These are phyloP conservation scores for Paratrypauchen microcephalus DNA, from an alignment of 2,797 vertebrate species.

Conservation along the genomic window DNA sequence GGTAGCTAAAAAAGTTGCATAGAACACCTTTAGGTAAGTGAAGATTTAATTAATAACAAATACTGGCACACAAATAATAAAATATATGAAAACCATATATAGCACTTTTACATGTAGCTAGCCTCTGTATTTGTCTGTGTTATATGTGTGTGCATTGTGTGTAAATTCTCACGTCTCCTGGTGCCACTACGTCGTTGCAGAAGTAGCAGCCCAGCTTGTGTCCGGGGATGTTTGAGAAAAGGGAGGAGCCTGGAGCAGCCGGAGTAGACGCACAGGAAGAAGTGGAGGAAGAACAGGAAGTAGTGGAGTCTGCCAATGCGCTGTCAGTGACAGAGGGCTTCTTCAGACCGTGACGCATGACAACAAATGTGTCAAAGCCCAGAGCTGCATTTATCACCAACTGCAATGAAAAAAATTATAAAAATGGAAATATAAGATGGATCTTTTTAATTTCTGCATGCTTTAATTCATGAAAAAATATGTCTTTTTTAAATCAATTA, in stretches of 20 bases:
- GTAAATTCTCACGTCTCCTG: constrained; percentile 88
- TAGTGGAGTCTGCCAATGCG: constrained; percentile 71
- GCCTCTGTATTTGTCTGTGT: background rate
- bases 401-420: constrained; percentile 59
- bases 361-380: constrained; percentile 98
- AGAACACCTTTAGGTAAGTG: too few species aligned
- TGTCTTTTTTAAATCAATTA: too few species aligned
- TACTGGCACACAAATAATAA: background rate
- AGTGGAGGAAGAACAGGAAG: constrained; percentile 69
- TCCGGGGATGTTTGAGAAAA: constrained; percentile 98
- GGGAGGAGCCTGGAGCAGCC: constrained; percentile 80
- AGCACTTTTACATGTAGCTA: background rate
- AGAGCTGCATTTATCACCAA: constrained; percentile 94
- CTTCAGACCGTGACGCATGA: constrained; percentile 97
- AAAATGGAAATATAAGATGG: background rate
- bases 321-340: constrained; percentile 68
- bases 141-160: background rate
- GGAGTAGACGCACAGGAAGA: constrained; percentile 75
- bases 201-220: constrained; percentile 98
- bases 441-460: too few species aligned
- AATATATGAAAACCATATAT: background rate
- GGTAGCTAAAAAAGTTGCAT: too few species aligned
- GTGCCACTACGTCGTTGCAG: constrained; percentile 98
- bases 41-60: too few species aligned
- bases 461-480: too few species aligned